These are phyloP conservation scores for Umimayanthus chanpuru DNA, from an alignment of 92 coral and sea anemone genomes.

Conservation along the genomic window DNA sequence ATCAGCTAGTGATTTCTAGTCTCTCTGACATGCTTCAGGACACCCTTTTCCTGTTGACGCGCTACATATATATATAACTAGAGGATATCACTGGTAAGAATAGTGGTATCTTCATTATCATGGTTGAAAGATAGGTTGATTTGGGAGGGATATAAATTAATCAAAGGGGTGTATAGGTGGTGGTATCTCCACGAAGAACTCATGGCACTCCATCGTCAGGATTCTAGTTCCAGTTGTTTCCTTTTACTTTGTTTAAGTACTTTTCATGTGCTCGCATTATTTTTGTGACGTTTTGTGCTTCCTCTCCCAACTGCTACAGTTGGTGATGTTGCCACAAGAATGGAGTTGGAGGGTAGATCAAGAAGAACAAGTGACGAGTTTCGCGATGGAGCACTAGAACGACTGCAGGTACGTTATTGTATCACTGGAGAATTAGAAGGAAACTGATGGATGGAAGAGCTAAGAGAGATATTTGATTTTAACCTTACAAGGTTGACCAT, in stretches of 20 bases:
- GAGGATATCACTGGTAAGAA: slow-evolving; percentile 53
- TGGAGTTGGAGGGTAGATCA: slow-evolving; percentile 36
- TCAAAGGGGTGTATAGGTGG: background rate
- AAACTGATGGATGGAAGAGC: too few relatives aligned
- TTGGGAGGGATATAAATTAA: slow-evolving; percentile 71
- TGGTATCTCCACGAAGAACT: background rate
- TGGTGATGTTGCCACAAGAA: slow-evolving; percentile 35
- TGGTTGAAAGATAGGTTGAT: slow-evolving; percentile 79
- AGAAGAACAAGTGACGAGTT: slow-evolving; percentile 69
- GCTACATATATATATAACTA: too few relatives aligned
- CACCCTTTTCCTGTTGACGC: too few relatives aligned
- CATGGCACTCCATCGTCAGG: background rate
- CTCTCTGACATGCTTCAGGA: too few relatives aligned
- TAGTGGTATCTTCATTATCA: background rate
- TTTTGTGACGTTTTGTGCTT: background rate
- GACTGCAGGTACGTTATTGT: slow-evolving; percentile 63
- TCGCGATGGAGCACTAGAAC: slow-evolving; percentile 79
- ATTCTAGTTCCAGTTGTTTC: background rate
- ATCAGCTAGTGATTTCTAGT: too few relatives aligned
- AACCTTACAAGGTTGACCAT: too few relatives aligned
- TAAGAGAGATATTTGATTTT: too few relatives aligned
- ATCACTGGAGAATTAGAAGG: too few relatives aligned
- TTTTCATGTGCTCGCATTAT: background rate
- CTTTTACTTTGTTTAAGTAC: background rate
- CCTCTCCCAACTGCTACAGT: slow-evolving; percentile 1